Base-by-base conservation (phyloP, 1,140 invertebrate genomes). In the Magallana gigas region DNA sequence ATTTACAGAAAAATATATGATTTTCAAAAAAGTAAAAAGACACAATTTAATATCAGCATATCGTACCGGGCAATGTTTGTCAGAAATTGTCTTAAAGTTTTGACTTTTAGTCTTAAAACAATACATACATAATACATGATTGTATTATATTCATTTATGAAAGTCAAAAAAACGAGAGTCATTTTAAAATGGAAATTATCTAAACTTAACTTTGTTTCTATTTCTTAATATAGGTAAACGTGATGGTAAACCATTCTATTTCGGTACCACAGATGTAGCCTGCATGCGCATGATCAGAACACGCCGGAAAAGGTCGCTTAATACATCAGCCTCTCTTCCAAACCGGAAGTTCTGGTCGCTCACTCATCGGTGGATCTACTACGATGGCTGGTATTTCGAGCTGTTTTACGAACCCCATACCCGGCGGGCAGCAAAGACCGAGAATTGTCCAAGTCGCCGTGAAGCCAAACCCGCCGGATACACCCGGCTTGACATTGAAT, bases 301-400 rank as follows among this genome's bases (percentile, higher is more conserved):
- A 18, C 68, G 68, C 68, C 68, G 14, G 8, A 83, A 83, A 18
- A 57, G 81, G 57, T 83, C 81, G 48, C 68, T 76, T 3, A 29
- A 58, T 16, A 0, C 62, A 64, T 8, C 48, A 57, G 7, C 56
- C 6, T 18, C 48, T 57, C 18, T 83, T 16, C 18, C 81, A 83
- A 23, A 83, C 16, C 48, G 81, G 57, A 83, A 83, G 57, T 83
- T 57, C 57, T 83, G 81, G 81, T 18, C 81, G 57, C 57, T 83
- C 7, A 83, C 12, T 83, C 81, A 83, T 57, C 18, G 81, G 57
- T 83, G 81, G 81, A 83, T 83, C 36, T 83, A 83, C 57, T 83
- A 83, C 23, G 48, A 83, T 9, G 81, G 81, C 16, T 83, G 81
- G 81, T 83, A 83, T 29, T 57, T 83, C 12, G 81, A 83, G 57